Evolutionary conservation across 2,888 invertebrate species (phyloP).

Genomic region (Endotricha flammealis): DNA sequence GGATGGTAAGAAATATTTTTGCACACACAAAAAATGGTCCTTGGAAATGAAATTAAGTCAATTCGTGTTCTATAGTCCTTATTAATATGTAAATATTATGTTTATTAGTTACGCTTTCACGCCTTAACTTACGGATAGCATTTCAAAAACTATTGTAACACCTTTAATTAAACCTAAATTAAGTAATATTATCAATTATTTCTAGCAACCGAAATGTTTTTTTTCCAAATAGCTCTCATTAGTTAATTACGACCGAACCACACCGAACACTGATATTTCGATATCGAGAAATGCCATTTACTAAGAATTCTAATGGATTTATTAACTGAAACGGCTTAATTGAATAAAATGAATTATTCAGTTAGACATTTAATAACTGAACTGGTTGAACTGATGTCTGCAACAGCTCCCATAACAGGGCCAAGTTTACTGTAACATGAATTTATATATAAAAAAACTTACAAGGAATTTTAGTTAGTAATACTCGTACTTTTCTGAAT

Average conservation of each 20-base stretch:
- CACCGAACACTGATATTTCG: background rate
- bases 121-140: no score
- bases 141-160: no score
- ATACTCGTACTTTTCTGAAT: no score
- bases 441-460: background rate
- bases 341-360: conserved; percentile 7
- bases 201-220: background rate
- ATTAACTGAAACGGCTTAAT: background rate
- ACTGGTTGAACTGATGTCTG: background rate
- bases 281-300: background rate
- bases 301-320: background rate
- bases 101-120: no score
- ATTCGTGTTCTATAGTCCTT: no score
- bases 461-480: no score
- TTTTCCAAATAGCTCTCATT: background rate
- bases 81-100: no score
- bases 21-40: no score
- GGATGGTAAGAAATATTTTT: no score
- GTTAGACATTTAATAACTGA: conserved; percentile 3
- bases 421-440: background rate
- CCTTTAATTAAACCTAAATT: no score
- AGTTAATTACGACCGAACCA: background rate
- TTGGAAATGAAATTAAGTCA: no score
- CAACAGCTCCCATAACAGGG: background rate
- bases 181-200: background rate